A percentile compares a stretch with the other conserved stretches of the same genome.
Evolutionary conservation across 30 jellyfish, hydroid and myxozoan genomes (phyloP).

Genomic region (Aurelia aurita complex sp. Pacific): DNA sequence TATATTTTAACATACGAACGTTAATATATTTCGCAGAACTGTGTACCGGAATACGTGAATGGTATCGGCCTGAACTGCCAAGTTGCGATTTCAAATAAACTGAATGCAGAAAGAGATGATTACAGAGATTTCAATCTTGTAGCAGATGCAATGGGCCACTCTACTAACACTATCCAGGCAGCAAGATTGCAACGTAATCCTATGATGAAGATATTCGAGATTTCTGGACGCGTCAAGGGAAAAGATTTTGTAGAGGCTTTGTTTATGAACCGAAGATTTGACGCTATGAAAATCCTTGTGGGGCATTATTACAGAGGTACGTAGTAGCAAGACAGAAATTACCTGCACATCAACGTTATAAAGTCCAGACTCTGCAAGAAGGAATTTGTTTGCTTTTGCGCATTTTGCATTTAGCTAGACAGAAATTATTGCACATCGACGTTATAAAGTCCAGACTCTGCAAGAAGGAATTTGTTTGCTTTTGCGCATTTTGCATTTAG

Average conservation of each 20-base stretch:
- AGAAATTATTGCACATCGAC: too few relatives aligned
- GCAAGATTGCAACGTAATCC: constrained; percentile 11
- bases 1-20: too few relatives aligned
- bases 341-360: too few relatives aligned
- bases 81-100: constrained; percentile 11
- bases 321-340: too few relatives aligned
- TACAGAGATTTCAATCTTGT: constrained; percentile 32
- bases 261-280: constrained; percentile 37
- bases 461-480: too few relatives aligned
- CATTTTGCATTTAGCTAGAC: too few relatives aligned
- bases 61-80: constrained; percentile 15
- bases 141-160: constrained; percentile 25
- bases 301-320: constrained; percentile 17
- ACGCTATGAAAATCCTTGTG: constrained; percentile 30
- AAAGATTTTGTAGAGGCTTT: constrained; percentile 28
- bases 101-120: constrained; percentile 50
- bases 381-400: too few relatives aligned
- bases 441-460: too few relatives aligned
- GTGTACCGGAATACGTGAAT: constrained; percentile 20
- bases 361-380: too few relatives aligned
- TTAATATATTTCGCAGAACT: not conserved
- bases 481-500: too few relatives aligned
- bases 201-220: constrained; percentile 51
- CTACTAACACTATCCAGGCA: constrained; percentile 3
- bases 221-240: constrained; percentile 1